These are phyloP conservation scores for Andrena cerasifolii DNA, from an alignment of 1,140 invertebrate genomes.

Conservation along the genomic window DNA sequence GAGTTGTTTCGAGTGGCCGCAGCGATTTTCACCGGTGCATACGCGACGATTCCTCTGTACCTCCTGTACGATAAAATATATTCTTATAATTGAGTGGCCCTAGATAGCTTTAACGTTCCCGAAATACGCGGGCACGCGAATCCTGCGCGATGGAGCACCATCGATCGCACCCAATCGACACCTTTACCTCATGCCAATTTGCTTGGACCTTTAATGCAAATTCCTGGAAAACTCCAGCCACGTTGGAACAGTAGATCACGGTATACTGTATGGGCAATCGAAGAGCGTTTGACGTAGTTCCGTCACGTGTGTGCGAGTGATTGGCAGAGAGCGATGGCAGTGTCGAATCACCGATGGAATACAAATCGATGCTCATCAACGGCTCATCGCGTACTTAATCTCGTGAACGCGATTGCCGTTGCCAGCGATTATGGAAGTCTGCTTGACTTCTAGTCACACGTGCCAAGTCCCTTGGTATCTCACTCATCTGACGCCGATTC, in stretches of 20 bases:
- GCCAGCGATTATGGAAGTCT: conserved; percentile 1
- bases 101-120: no score
- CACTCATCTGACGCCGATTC: no score
- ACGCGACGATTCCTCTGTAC: no score
- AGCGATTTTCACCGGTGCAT: no score
- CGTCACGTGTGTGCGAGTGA: conserved; percentile 15
- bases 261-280: background rate
- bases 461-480: conserved; percentile 5
- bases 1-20: no score
- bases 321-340: conserved; percentile 38
- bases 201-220: no score
- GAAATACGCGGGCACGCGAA: no score
- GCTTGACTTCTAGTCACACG: background rate
- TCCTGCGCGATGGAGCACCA: no score
- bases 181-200: no score
- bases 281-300: conserved; percentile 9
- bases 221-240: background rate
- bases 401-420: conserved; percentile 29
- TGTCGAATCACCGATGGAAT: conserved; percentile 22
- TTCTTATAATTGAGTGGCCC: no score
- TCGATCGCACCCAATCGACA: no score
- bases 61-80: no score
- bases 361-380: conserved; percentile 45
- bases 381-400: conserved; percentile 43
- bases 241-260: conserved; percentile 1